Evolutionary conservation across 2,888 invertebrate species (phyloP).

Genomic region (Neoitamus cyanurus): DNA sequence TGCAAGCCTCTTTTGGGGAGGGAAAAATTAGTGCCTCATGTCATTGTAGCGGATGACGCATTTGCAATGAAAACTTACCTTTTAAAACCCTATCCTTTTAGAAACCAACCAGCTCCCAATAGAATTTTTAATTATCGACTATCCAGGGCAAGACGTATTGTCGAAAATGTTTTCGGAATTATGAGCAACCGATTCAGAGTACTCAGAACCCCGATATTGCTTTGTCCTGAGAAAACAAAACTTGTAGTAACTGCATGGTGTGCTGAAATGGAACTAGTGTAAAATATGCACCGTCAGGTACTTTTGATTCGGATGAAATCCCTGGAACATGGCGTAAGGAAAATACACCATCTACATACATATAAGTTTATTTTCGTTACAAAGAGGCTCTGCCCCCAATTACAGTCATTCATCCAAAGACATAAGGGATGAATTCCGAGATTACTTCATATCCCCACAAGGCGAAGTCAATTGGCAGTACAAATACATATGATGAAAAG

Average conservation of each 20-base stretch:
- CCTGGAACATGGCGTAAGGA: background rate
- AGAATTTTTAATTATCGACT: too few species aligned
- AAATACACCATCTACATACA: background rate
- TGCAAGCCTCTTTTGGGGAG: too few species aligned
- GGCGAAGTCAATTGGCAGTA: background rate
- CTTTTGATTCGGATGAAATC: background rate
- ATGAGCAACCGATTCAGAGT: background rate
- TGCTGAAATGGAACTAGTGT: background rate
- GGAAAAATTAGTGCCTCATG: too few species aligned
- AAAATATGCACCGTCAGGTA: constrained; percentile 1
- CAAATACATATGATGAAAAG: background rate
- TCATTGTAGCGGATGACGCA: too few species aligned
- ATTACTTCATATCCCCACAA: background rate
- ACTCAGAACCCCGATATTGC: background rate
- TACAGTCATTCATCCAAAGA: background rate
- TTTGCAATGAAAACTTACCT: too few species aligned
- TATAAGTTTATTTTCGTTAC: too few species aligned
- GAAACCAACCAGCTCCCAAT: too few species aligned
- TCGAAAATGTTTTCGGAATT: background rate
- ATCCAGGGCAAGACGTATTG: too few species aligned
- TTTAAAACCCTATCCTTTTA: too few species aligned
- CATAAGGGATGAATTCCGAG: background rate
- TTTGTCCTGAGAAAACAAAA: background rate
- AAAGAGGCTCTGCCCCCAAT: background rate
- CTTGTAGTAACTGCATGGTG: too few species aligned